Conservation (phyloP, 2,113 vertebrate species). For the Oxyura jamaicensis region DNA sequence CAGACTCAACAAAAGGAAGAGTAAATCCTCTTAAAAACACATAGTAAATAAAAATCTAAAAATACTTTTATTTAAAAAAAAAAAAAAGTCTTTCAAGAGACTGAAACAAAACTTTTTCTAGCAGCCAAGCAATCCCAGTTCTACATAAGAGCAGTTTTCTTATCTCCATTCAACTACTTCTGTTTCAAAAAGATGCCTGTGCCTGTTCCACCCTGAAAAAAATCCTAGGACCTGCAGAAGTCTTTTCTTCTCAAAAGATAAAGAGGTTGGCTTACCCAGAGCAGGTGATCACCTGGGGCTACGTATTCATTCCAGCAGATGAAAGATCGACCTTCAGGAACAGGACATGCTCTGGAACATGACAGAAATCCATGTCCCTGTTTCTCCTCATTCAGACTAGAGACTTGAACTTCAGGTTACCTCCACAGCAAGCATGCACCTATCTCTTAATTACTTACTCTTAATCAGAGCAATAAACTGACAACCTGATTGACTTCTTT, state of each 20-base stretch:
- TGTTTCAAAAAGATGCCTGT: not conserved
- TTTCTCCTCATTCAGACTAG: not conserved
- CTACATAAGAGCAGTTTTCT: not conserved
- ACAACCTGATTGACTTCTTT: not conserved
- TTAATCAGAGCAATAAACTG: not conserved
- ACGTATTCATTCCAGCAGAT: conserved; percentile 39
- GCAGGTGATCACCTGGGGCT: conserved; percentile 17
- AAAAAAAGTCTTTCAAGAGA: not conserved
- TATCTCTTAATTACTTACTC: not conserved
- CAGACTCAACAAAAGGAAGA: not conserved
- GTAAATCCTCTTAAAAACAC: not conserved
- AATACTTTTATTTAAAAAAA: not conserved
- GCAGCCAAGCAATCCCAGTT: not conserved
- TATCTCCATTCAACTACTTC: not conserved
- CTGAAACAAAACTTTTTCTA: not conserved
- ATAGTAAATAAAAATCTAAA: not conserved
- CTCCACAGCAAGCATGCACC: conserved; percentile 1
- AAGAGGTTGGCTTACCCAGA: not conserved
- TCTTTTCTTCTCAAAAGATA: not conserved
- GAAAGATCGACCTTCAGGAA: not conserved
- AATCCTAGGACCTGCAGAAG: not conserved
- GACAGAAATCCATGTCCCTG: conserved; percentile 13
- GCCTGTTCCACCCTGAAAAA: not conserved
- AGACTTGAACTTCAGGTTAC: conserved; percentile 44
- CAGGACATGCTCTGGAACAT: not conserved